Evolutionary conservation across 2,888 invertebrate species (phyloP), one percentile per base, ranked within the genome.

Genomic region (Sesia apiformis): DNA sequence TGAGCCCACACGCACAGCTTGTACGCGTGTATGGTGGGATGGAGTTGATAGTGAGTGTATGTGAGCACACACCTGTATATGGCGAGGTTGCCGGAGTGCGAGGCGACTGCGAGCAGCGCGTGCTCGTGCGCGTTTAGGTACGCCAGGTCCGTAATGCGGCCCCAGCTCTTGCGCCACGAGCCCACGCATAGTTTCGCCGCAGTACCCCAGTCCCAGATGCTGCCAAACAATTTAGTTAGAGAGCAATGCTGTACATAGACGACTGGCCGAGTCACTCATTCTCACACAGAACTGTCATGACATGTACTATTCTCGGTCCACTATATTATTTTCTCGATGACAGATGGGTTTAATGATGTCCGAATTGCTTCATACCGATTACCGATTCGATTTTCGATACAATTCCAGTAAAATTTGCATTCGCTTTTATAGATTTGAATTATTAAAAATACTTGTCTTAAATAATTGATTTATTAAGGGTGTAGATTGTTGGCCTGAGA

Each of bases 121-220:
- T 93, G 90, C 71, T 96, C 95, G 76, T 97, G 97, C 52, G 95
- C 92, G 85, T 98, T 97, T 46, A 98, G 86, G 87, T 96, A 96
- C 68, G 97, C 94, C 57, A 98, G 89, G 54, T 96, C 91, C 4
- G 96, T 94, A 55, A 98, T 93, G 62, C 94, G 93, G 7, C 94
- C 91, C 60, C 65, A 81, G 69, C 63, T 66, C 59, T 79, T 91
- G 68, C 89, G 91, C 84, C 91, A 91, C 65, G 87, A 77, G 55
- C 92, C 93, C 69, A 91, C 91, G 55, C 92, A 92, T 55, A 94
- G 87, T 81, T 93, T 93, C 8, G 93, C 92, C 54, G 93, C 94
- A 54, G 93, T 93, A 67, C 94, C 94, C 94, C 95, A 96, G 78
- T 96, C 95, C 94, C 95, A 96, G 64, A 96, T 91, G 5, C 95